Base-by-base conservation (phyloP, 1,140 invertebrate species). In the Lineus longissimus region DNA sequence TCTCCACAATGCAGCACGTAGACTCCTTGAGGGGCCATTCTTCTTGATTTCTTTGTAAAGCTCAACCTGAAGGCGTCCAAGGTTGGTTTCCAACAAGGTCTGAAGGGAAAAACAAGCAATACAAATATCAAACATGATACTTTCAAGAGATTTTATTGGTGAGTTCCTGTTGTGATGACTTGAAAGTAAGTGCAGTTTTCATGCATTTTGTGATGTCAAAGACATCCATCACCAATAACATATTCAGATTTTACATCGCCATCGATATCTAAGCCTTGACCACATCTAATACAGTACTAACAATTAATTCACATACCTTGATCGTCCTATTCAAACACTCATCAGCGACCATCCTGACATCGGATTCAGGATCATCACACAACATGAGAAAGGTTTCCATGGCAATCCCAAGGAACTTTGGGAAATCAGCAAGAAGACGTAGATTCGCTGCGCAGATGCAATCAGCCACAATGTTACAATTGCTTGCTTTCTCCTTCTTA, bases 31-130 rank as follows among this genome's bases (percentile, higher is more conserved):
- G 57, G 87, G 79, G 17, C 89, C 89, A 80, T 91, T 91, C 71
- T 88, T 88, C 74, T 90, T 90, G 31, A 92, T 90, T 79, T 91
- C 90, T 70, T 89, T 88, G 73, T 89, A 91, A n/a, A 92, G 78
- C 75, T 91, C 90, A 69, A 91, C 86, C 70, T 90, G 87, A 56
- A 93, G 83, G 71, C 90, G 87, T 19, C 86, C 85, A 13, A 90
- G 82, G 75, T 89, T 87, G 29, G 85, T 85, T 59, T 88, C 86
- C 33, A 86, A 74, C 65, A 88, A 77, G 25, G 84, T 83, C 87
- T 89, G 64, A 41, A 67, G 70, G 70, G 22, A 54, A 22, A 13
- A 7, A n/a, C 29, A 15, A 27, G n/a, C n/a, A n/a, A n/a, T 17
- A 55, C 23, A 23, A 13, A 23, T 17, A 55, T 11, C 51, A 55